Evolutionary conservation across 2,113 vertebrate species (phyloP).

Genomic region (Perca schrenkii): DNA sequence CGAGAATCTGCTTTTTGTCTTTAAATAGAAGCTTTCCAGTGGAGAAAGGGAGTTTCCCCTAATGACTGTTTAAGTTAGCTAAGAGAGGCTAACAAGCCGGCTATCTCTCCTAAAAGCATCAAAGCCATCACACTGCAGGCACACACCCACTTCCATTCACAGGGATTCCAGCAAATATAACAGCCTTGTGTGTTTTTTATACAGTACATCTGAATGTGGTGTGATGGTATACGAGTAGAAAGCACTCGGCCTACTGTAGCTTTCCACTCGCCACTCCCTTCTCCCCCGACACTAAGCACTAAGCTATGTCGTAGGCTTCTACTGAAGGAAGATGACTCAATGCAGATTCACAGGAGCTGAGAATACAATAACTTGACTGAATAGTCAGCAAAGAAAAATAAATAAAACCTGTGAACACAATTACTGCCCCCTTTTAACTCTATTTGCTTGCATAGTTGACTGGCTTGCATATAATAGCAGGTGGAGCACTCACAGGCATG

Average conservation of each 20-base stretch:
- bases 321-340: constrained; percentile 59
- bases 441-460: background rate
- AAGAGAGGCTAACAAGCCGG: background rate
- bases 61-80: constrained; percentile 3
- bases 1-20: constrained; percentile 20
- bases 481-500: background rate
- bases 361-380: constrained; percentile 28
- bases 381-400: background rate
- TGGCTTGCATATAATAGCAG: background rate
- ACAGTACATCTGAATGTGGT: background rate
- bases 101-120: background rate
- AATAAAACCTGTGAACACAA: background rate
- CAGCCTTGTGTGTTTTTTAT: constrained; percentile 1
- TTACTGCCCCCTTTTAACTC: background rate
- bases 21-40: constrained; percentile 59
- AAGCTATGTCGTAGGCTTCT: constrained; percentile 32
- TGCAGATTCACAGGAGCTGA: constrained; percentile 21
- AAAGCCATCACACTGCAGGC: background rate
- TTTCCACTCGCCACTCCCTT: constrained; percentile 61
- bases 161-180: constrained; percentile 28
- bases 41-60: constrained; percentile 50
- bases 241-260: background rate
- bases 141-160: constrained; percentile 33
- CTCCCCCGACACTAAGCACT: constrained; percentile 24
- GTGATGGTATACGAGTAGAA: constrained; percentile 18